A percentile compares a stretch with the other conserved stretches of the same genome.
Evolutionary conservation across 2,888 invertebrate species (phyloP).

Genomic region (Apodemia hepburni): DNA sequence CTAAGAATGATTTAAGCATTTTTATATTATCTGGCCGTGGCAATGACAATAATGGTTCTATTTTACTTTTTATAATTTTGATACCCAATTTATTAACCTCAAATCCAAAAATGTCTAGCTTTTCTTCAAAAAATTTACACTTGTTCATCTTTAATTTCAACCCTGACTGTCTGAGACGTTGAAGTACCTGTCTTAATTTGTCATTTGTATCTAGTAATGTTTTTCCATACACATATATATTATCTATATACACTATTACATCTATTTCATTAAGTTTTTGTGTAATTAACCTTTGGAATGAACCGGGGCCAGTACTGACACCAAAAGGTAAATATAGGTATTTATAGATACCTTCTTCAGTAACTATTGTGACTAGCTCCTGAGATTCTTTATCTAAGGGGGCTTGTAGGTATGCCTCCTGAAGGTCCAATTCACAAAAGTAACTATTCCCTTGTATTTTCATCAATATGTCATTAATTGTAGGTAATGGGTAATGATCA

Average conservation of each 20-base stretch:
- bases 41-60: conserved; percentile 18
- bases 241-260: no score
- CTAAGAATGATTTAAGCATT: conserved; percentile 19
- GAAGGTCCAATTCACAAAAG: neutral
- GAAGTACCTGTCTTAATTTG: no score
- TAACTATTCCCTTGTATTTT: neutral
- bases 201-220: no score
- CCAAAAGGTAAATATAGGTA: neutral
- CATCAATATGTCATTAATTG: conserved; percentile 13
- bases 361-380: neutral
- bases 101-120: conserved; percentile 28
- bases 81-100: conserved; percentile 10
- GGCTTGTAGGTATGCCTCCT: neutral
- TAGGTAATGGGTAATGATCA: conserved; percentile 23
- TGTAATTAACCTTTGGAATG: conserved; percentile 22
- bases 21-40: conserved; percentile 16
- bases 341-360: no score
- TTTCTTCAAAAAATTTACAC: conserved; percentile 16
- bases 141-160: no score
- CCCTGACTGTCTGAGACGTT: no score
- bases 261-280: neutral
- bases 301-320: conserved; percentile 17
- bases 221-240: no score
- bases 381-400: neutral
- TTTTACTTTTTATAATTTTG: neutral